Base-by-base conservation (phyloP, 2,113 vertebrate species). In the Charadrius vociferus region DNA sequence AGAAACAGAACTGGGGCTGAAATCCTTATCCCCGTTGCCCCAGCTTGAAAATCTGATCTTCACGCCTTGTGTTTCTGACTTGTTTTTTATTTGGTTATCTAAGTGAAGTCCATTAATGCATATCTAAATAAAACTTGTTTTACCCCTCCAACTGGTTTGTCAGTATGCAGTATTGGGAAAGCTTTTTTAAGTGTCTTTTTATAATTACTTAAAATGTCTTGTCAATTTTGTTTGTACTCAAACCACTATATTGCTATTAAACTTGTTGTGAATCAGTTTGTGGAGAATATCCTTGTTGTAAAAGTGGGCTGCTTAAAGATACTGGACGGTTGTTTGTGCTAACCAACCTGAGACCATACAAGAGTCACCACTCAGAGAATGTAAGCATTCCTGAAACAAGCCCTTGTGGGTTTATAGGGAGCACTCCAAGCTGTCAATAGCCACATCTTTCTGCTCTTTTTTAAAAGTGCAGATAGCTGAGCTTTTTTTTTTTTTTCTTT, bases 201-300 rank as follows among this genome's bases (percentile, higher is more conserved):
- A 2, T 21, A 81, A 49, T 29, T 45, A 52, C 6, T 63, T 1
- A 0, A 62, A 78, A 24, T 27, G 13, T 34, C 58, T 55, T 52
- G 12, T 15, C 10, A 26, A 3, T 92, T 67, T 86, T 70, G 7
- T 59, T 91, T 5, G 1, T 68, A 6, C 7, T 65, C 19, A 75
- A 45, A 41, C 14, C 5, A 13, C 36, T 29, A 0, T 27, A 32
- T 39, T 52, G 27, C 26, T 52, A 47, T 67, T 58, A 34, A 11
- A 7, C 4, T 34, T 1, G 1, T 12, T 3, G 2, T 63, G 39
- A 61, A 63, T 27, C 0, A 1, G 29, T 75, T 56, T 87, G 23
- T 68, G 49, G 50, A 59, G 14, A 56, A 43, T 27, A 50, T 24
- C 4, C 20, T 23, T 49, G 3, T n/a, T 62, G 24, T 82, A 70